phyloP scores from a whole-genome alignment of 2,888 invertebrate species.

The Dromius quadrimaculatus region DNA sequence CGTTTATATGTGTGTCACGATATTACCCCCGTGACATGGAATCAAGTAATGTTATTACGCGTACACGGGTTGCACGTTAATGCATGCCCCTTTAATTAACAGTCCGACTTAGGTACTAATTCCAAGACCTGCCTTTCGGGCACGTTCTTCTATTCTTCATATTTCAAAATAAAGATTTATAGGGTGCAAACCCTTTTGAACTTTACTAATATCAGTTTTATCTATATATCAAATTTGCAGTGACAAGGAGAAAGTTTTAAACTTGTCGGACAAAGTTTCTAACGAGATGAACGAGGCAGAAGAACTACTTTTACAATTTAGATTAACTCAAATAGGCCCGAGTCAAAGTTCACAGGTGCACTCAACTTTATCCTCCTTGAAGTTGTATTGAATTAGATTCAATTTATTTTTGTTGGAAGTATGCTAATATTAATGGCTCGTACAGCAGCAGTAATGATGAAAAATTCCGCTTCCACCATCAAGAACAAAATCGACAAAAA shows the following conservation, averaged over 20 bases:
- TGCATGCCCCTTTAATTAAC: slow-evolving; percentile 12
- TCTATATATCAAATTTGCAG: slow-evolving; percentile 20
- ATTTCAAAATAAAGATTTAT: slow-evolving; percentile 16
- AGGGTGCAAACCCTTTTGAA: slow-evolving; percentile 1
- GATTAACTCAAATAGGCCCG: slow-evolving; percentile 22
- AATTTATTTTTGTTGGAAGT: too few relatives aligned
- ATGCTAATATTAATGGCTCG: too few relatives aligned
- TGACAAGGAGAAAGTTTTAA: slow-evolving; percentile 27
- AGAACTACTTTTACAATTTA: slow-evolving; percentile 33
- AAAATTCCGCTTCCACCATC: too few relatives aligned
- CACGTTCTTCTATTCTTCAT: slow-evolving; percentile 12
- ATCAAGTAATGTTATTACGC: too few relatives aligned
- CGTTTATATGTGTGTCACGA: slow-evolving; percentile 6
- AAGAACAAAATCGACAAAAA: too few relatives aligned
- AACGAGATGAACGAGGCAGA: slow-evolving; percentile 17
- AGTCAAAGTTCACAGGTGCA: slow-evolving; percentile 16
- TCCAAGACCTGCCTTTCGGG: background rate
- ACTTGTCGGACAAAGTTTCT: too few relatives aligned
- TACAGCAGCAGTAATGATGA: too few relatives aligned
- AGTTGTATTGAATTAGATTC: too few relatives aligned
- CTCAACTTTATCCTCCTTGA: too few relatives aligned
- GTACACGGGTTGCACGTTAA: too few relatives aligned
- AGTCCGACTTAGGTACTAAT: slow-evolving; percentile 1
- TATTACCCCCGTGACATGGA: slow-evolving; percentile 24
- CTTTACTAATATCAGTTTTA: slow-evolving; percentile 16